A percentile compares a stretch with the other conserved stretches of the same genome.
phyloP scores from a whole-genome alignment of 2,888 invertebrate species.

The Chouioia cunea region DNA sequence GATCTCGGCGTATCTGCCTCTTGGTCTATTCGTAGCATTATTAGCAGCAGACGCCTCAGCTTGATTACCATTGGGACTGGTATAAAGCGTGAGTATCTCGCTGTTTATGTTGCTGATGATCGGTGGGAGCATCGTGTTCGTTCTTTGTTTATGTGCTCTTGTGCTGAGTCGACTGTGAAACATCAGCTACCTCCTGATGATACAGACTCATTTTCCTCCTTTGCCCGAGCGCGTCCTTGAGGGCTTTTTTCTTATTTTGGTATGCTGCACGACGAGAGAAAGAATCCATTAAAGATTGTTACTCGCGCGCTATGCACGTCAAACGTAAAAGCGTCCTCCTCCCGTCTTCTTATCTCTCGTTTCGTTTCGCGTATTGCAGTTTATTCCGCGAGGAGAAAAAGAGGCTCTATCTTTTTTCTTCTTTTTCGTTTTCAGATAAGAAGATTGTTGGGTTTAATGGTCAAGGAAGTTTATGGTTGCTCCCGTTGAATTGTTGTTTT shows the following conservation, averaged over 20 bases:
- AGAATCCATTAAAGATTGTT: constrained; percentile 43
- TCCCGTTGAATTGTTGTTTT: too few species aligned
- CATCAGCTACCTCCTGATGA: background rate
- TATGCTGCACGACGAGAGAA: constrained; percentile 27
- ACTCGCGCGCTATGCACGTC: background rate
- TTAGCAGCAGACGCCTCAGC: too few species aligned
- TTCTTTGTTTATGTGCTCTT: background rate
- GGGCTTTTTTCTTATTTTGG: background rate
- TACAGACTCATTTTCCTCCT: background rate
- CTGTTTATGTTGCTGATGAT: constrained; percentile 66
- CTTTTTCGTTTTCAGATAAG: too few species aligned
- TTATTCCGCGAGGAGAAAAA: background rate
- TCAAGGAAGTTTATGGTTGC: too few species aligned
- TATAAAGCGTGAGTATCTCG: constrained; percentile 65
- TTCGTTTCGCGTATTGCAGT: constrained; percentile 12
- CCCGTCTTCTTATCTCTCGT: background rate
- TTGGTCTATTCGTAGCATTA: constrained; percentile 15
- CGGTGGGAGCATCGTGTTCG: constrained; percentile 63
- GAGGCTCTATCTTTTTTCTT: background rate
- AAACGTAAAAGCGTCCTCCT: constrained; percentile 18
- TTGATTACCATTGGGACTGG: constrained; percentile 46
- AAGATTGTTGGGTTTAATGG: too few species aligned
- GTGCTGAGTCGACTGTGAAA: too few species aligned
- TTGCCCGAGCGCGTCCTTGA: background rate
- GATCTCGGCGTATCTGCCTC: constrained; percentile 66